Evolutionary conservation across 2,797 vertebrate genomes (phyloP), one percentile per base, ranked within the genome.

Genomic region (Pseudochromis fuscus): DNA sequence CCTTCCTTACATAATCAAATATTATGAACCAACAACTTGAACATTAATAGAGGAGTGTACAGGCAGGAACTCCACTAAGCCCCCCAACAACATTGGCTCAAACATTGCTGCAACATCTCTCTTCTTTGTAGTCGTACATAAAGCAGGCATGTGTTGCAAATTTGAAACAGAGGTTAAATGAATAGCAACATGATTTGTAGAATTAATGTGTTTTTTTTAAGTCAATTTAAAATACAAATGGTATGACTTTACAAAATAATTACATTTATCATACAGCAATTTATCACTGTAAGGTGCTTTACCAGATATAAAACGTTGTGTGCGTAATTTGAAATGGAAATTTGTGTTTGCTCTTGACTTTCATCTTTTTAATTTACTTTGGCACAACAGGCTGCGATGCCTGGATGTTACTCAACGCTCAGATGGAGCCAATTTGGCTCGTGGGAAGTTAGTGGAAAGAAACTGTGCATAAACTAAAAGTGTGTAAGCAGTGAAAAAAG

Each of bases 291-390:
- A 63, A 51, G 23, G 35, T 61, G 68, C 55, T 72, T 80, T 23
- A 42, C 28, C 57, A 18, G 66, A 75, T 5, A 16, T 53, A 48
- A 76, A 75, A 75, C 30, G 35, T 21, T 69, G 38, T 65, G 53
- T 25, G 51, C 42, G 59, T 78, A 40, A 73, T 83, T 80, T 71
- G n/a, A 80, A 85, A 80, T 80, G 67, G 65, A 83, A 83, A 83
- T 83, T 46, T 55, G 23, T 72, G 40, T 80, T 82, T 84, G 40
- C 56, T 64, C 35, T 63, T 51, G 31, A 67, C 77, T 82, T 85
- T 79, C 46, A 79, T 83, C 72, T 74, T 67, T 76, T 35, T 37
- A 46, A 83, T 83, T 88, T 79, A 45, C 35, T 24, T 86, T 84
- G 75, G 81, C 63, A 30, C n/a, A 31, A 35, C 25, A 58, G 24